phyloP scores from a whole-genome alignment of 2,888 invertebrate genomes.

The Apamea sordens region DNA sequence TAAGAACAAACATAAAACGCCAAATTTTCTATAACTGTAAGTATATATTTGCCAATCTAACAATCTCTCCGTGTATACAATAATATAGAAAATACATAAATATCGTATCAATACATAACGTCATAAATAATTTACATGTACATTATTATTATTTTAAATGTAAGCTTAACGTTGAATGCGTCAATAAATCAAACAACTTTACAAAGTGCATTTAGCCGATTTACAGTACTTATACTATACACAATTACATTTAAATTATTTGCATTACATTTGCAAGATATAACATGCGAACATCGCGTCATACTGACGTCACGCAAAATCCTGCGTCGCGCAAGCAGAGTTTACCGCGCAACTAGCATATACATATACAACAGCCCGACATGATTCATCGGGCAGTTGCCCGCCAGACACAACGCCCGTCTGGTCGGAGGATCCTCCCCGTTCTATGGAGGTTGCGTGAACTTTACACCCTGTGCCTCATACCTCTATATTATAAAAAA shows the following conservation, averaged over 20 bases:
- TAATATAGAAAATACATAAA: constrained; percentile 55
- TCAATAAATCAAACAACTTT: too few species aligned
- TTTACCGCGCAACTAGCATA: too few species aligned
- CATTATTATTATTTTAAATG: too few species aligned
- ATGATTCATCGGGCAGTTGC: too few species aligned
- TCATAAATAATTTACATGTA: constrained; percentile 44
- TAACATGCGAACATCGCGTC: background rate
- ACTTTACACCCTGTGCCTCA: too few species aligned
- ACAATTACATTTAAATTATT: constrained; percentile 23
- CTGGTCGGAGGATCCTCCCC: too few species aligned
- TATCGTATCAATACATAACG: constrained; percentile 40
- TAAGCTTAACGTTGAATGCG: too few species aligned
- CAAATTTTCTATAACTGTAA: constrained; percentile 27
- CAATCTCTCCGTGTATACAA: constrained; percentile 53
- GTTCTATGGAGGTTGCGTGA: too few species aligned
- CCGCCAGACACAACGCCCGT: too few species aligned
- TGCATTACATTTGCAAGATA: background rate
- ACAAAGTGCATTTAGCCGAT: constrained; percentile 5
- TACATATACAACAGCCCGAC: too few species aligned
- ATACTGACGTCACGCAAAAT: too few species aligned
- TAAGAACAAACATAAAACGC: constrained; percentile 22
- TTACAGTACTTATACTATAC: constrained; percentile 25
- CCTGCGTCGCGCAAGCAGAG: too few species aligned
- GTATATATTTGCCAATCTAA: constrained; percentile 53
- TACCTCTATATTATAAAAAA: background rate